phyloP scores from a whole-genome alignment of 2,113 vertebrate species.

The Budorcas taxicolor region DNA sequence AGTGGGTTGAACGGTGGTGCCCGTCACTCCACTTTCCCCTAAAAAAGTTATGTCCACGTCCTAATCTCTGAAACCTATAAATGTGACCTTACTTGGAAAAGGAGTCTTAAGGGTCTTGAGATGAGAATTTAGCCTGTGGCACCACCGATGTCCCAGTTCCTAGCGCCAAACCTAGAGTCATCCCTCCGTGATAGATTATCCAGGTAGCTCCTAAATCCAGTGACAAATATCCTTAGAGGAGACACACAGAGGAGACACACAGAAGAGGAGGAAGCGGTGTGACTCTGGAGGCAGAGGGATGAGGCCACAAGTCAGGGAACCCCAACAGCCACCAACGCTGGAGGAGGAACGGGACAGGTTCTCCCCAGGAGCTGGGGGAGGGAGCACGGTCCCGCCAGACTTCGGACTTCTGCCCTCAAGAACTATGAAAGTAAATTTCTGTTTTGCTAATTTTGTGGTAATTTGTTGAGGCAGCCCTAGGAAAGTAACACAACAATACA shows the following conservation, averaged over 20 bases:
- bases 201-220: neutral
- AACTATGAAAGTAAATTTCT: neutral
- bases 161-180: neutral
- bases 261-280: neutral
- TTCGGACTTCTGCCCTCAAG: neutral
- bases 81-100: neutral
- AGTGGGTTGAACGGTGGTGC: neutral
- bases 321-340: neutral
- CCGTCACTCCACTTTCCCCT: no score
- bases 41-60: neutral
- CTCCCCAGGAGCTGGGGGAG: neutral
- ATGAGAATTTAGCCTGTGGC: neutral
- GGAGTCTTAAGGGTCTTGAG: neutral
- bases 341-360: neutral
- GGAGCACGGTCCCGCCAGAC: neutral
- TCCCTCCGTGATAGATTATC: neutral
- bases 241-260: neutral
- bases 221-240: neutral
- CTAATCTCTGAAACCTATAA: neutral
- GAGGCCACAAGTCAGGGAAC: neutral
- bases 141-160: neutral
- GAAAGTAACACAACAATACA: slow-evolving; percentile 3
- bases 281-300: neutral
- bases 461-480: neutral
- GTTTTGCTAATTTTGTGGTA: neutral